These are phyloP conservation scores for Melipona quadrifasciata DNA, from an alignment of 1,140 invertebrate species.

Conservation along the genomic window DNA sequence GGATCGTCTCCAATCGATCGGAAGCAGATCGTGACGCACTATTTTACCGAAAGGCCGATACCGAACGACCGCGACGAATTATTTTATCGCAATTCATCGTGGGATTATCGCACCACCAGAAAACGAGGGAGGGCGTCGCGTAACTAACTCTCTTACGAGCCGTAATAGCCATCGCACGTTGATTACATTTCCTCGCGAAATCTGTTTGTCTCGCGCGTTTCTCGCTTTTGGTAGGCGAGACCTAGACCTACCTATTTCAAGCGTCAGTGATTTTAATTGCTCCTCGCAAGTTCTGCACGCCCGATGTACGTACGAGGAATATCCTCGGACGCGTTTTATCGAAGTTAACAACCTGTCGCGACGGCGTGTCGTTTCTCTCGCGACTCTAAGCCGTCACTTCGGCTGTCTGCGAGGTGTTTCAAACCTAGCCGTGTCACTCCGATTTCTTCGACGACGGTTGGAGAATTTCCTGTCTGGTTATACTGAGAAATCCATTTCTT, in stretches of 20 bases:
- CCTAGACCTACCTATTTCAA: no score
- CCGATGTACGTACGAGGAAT: background rate
- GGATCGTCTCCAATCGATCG: slow-evolving; percentile 40
- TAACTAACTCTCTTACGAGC: slow-evolving; percentile 1
- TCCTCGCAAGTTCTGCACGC: no score
- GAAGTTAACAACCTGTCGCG: background rate
- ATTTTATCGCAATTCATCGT: slow-evolving; percentile 41
- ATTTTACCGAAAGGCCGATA: slow-evolving; percentile 43
- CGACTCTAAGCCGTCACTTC: background rate
- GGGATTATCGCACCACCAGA: slow-evolving; percentile 50
- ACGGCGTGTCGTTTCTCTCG: background rate
- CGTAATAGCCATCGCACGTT: background rate
- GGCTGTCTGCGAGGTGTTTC: no score
- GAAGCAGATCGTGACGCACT: slow-evolving; percentile 22
- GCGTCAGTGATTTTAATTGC: background rate
- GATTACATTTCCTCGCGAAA: background rate
- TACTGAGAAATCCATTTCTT: no score
- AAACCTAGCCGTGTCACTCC: no score
- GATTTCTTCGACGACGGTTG: no score
- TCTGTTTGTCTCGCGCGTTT: background rate
- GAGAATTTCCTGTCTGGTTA: no score
- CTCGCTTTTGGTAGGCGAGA: background rate
- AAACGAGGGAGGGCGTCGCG: slow-evolving; percentile 3
- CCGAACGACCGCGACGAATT: slow-evolving; percentile 38
- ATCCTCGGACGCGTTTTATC: background rate